Evolutionary conservation across 2,888 invertebrate genomes (phyloP), one percentile per base, ranked within the genome.

Genomic region (Aphrophora alni): DNA sequence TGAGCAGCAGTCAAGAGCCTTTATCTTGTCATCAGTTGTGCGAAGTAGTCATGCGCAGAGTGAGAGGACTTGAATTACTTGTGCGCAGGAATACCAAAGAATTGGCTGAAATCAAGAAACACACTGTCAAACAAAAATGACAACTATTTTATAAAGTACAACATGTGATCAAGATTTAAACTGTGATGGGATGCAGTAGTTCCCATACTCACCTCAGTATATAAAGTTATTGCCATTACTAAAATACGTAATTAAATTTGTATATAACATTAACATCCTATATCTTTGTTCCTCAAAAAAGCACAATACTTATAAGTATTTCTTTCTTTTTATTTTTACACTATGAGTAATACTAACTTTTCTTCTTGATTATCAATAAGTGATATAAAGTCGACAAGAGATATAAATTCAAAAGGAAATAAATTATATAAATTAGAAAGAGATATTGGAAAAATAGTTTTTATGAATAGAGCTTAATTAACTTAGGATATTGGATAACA

Each of bases 41-140:
- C 79, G 84, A 83, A 75, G 80, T 82, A 17, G 83, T 84, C 51
- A 59, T 84, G 72, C 83, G 83, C 69, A 82, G 83, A 27, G 83
- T 84, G 70, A 82, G 81, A 68, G 82, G 83, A 26, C 80, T 84
- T n/a, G 84, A 84, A 73, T 78, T 83, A 72, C 82, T 84, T 8
- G 84, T 84, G 14, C 81, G 83, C 27, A 68, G 82, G 71, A 84
- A 84, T 70, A 83, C 84, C 7, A 83, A 76, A 21, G 84, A 84
- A 78, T 75, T 84, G 27, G 83, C 84, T 73, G 77, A 83, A 77
- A 84, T 84, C 80, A 83, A 82, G 24, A 76, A 76, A 69, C 44
- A 44, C 44, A 44, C 44, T 14, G 12, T 44, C 5, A 44, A 44
- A 44, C 8, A 44, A 44, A 44, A 44, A 14, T 14, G 44, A 44